Base-by-base conservation (phyloP, 2,113 vertebrate genomes). In the Romanogobio albipinnatus region DNA sequence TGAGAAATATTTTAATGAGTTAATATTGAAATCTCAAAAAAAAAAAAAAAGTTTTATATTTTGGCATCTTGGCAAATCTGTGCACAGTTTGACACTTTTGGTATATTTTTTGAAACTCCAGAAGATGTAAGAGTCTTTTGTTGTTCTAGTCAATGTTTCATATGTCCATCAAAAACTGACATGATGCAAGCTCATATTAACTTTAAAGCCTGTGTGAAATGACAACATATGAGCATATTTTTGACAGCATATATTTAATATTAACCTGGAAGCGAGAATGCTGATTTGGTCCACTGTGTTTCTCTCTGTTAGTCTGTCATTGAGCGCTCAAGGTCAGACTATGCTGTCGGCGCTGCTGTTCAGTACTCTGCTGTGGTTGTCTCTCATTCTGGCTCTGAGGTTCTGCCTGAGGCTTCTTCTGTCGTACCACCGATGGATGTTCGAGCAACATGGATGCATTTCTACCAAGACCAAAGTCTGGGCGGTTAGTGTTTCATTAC, bases 351-450 rank as follows among this genome's bases (percentile, higher is more conserved):
- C 93, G 2, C 87, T 96, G 90, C 87, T 97, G 49, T 97, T 97
- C 89, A 95, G 96, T 76, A 96, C 96, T 0, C 91, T 94, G 73
- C 91, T 98, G 4, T 98, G 96, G 96, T 93, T 96, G 73, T 94
- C 95, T 9, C 92, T 98, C 85, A 95, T 97, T 90, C 93, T 96
- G 49, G 92, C 95, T 0, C 95, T 97, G 78, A 91, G 96, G 4
- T 93, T 96, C 89, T 96, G 95, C 66, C 93, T 98, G 61, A 95
- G 95, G 85, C 88, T 95, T 82, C 94, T 98, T 9, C 92, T 98
- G 14, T 96, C 96, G 45, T 97, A 98, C 86, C 96, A 97, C 43
- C 94, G 91, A 58, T 97, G 97, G 97, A 96, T 97, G 90, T 95
- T 95, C 0, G 96, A 98, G 84, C 92, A 93, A 82, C 95, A 95